Evolutionary conservation across 1,140 invertebrate genomes (phyloP).

Genomic region (Bombus difficillimus): DNA sequence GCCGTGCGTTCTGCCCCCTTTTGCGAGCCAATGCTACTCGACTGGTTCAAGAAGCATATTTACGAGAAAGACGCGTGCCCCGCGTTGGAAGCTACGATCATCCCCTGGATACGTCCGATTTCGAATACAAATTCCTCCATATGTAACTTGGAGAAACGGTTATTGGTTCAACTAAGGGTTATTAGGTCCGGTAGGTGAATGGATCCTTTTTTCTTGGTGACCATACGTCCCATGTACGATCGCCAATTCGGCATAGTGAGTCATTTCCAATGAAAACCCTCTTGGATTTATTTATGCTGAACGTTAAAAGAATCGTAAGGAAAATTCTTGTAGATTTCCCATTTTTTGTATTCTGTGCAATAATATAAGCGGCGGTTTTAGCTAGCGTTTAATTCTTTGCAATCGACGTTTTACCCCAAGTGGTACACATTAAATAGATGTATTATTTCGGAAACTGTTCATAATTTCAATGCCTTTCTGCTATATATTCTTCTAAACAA

Average conservation of each 20-base stretch:
- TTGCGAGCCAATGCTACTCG: conserved; percentile 67
- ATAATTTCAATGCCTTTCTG: too few relatives aligned
- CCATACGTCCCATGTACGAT: conserved; percentile 47
- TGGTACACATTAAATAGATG: too few relatives aligned
- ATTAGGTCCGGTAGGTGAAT: conserved; percentile 62
- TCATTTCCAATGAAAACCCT: conserved; percentile 7
- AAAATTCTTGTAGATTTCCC: not conserved
- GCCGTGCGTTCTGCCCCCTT: conserved; percentile 6
- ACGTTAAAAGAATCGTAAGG: not conserved
- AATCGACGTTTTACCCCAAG: too few relatives aligned
- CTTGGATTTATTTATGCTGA: conserved; percentile 2
- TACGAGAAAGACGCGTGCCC: conserved; percentile 75
- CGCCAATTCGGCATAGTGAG: conserved; percentile 29
- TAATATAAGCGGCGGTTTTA: not conserved
- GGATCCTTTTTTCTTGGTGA: conserved; percentile 36
- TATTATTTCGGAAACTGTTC: too few relatives aligned
- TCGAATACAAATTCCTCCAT: conserved; percentile 76
- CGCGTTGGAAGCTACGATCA: conserved; percentile 57
- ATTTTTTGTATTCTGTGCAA: too few relatives aligned
- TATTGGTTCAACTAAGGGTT: conserved; percentile 64
- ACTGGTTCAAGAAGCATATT: conserved; percentile 71
- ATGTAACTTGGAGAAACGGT: conserved; percentile 68
- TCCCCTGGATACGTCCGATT: conserved; percentile 59
- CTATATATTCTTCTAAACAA: too few relatives aligned
- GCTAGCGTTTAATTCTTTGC: too few relatives aligned